Evolutionary conservation across 1,140 invertebrate species (phyloP), one percentile per base, ranked within the genome.

Genomic region (Apis dorsata): DNA sequence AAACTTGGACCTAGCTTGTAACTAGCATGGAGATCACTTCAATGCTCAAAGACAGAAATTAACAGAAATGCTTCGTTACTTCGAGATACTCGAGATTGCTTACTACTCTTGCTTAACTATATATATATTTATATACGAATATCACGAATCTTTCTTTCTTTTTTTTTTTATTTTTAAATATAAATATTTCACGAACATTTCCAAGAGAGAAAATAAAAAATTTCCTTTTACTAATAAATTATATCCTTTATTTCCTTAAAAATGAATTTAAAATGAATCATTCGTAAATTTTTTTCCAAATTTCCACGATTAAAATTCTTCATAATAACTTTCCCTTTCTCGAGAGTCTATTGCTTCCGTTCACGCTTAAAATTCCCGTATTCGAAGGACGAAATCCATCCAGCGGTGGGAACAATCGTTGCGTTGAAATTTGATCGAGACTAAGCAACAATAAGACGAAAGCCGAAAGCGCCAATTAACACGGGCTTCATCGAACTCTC

Each of bases 381-480:
- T 24, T 63, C 62, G 24, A 24, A 66, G 17, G 75, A 81, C 74
- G 51, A 57, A 66, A 65, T 81, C 55, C 59, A 24, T 28, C 2
- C 62, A 13, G 24, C 2, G 60, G 1, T 63, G 49, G 7, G 2
- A 10, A 44, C 24, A 19, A 28, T 63, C 2, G 19, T 19, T 0
- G 59, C 7, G 21, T 8, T 49, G 65, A 60, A 60, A 82, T 77
- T 76, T 69, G 49, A 51, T 68, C 62, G 8, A 44, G 69, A 55
- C n/a, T 55, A 53, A 19, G 19, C 80, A 8, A 77, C 74, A 60
- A 69, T 60, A 28, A 77, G 62, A 34, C 19, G 44, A n/a, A 17
- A 34, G 44, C 34, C 57, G 59, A 78, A 79, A 85, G 70, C 59
- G 66, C 24, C 71, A 85, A 76, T 85, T 84, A 85, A 85, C 76